Percentiles rank a stretch among this genome's conserved stretches.
Conservation (phyloP, 2,113 vertebrate genomes). For the Thalassoma bifasciatum region DNA sequence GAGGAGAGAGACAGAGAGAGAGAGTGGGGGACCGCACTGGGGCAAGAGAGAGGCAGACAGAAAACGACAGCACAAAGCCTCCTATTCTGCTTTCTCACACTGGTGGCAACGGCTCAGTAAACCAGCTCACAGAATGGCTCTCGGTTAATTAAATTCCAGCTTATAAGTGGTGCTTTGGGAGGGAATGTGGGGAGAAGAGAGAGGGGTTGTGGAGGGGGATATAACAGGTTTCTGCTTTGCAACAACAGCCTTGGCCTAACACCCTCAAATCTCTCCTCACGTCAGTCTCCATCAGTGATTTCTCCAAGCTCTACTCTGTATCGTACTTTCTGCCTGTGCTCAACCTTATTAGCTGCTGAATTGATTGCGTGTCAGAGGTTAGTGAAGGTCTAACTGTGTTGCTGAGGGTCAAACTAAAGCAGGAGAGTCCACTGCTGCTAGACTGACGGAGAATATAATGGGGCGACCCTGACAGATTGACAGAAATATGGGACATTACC, state of each 20-base stretch:
- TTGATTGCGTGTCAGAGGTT: slow-evolving; percentile 74
- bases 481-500: slow-evolving; percentile 33
- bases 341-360: slow-evolving; percentile 69
- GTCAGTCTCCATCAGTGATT: slow-evolving; percentile 28
- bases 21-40: slow-evolving; percentile 16
- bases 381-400: slow-evolving; percentile 33
- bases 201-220: slow-evolving; percentile 22
- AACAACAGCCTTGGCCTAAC: slow-evolving; percentile 51
- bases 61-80: slow-evolving; percentile 55
- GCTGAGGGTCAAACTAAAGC: slow-evolving; percentile 32
- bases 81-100: slow-evolving; percentile 55
- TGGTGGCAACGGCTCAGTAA: slow-evolving; percentile 57
- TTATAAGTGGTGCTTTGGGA: slow-evolving; percentile 75
- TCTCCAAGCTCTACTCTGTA: slow-evolving; percentile 22
- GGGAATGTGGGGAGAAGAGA: slow-evolving; percentile 45
- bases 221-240: slow-evolving; percentile 64
- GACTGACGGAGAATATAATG: neutral
- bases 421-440: neutral
- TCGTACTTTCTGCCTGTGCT: slow-evolving; percentile 47
- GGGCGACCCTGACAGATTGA: neutral
- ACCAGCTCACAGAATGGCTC: slow-evolving; percentile 61
- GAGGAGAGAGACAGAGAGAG: no score
- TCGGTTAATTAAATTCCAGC: slow-evolving; percentile 78
- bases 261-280: slow-evolving; percentile 40
- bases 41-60: slow-evolving; percentile 43